A percentile compares a stretch with the other conserved stretches of the same genome.
phyloP scores from a whole-genome alignment of 2,797 vertebrate species.

The Knipowitschia caucasica region DNA sequence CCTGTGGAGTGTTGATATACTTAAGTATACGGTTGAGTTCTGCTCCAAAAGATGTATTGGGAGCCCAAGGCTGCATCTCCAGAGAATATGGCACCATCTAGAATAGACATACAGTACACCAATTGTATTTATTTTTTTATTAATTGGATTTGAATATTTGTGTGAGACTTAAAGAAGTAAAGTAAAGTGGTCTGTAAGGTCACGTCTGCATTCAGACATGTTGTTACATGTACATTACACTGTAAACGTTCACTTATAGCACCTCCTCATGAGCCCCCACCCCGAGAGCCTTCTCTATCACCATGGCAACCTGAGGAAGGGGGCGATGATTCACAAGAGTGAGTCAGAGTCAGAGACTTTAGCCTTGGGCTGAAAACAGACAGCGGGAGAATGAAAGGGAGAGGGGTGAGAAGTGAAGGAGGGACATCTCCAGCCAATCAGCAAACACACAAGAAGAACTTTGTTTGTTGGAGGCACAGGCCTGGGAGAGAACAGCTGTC shows the following conservation, averaged over 20 bases:
- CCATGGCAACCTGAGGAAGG: slow-evolving; percentile 60
- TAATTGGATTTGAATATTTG: slow-evolving; percentile 8
- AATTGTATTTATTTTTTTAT: slow-evolving; percentile 15
- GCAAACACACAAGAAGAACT: slow-evolving; percentile 24
- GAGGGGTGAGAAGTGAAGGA: slow-evolving; percentile 36
- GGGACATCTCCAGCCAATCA: slow-evolving; percentile 24
- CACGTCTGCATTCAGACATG: slow-evolving; percentile 51
- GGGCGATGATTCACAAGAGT: slow-evolving; percentile 61
- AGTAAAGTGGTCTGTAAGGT: slow-evolving; percentile 41
- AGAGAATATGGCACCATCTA: slow-evolving; percentile 50
- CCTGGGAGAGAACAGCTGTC: slow-evolving; percentile 51
- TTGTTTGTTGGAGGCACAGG: slow-evolving; percentile 29
- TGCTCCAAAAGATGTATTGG: slow-evolving; percentile 54
- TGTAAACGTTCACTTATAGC: slow-evolving; percentile 23
- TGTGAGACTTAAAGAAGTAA: slow-evolving; percentile 36
- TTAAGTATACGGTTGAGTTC: slow-evolving; percentile 64
- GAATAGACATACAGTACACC: slow-evolving; percentile 25
- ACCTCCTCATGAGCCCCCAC: slow-evolving; percentile 21
- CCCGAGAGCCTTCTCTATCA: slow-evolving; percentile 47
- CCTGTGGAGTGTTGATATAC: slow-evolving; percentile 69
- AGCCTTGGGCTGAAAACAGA: slow-evolving; percentile 66
- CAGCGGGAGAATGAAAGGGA: slow-evolving; percentile 45
- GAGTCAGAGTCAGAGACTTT: slow-evolving; percentile 74
- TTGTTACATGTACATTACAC: slow-evolving; percentile 48
- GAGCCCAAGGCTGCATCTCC: slow-evolving; percentile 67